Conservation (phyloP, 2,797 vertebrate species). For the Tokudaia tokunoshimensis region DNA sequence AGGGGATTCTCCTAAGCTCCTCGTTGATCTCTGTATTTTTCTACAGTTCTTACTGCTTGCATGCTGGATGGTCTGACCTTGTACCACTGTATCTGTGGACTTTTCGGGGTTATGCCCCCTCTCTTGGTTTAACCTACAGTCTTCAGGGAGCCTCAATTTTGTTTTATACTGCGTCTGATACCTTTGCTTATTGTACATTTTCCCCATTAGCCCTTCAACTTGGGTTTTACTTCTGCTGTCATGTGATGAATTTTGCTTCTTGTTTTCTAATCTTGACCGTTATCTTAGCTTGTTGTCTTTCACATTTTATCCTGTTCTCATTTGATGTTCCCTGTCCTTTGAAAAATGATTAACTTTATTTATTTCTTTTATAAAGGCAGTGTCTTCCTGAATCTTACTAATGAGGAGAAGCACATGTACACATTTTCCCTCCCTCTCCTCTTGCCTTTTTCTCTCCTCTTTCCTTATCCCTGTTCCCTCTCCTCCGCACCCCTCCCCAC, state of each 20-base stretch:
- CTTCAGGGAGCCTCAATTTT: background rate
- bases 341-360: conserved; percentile 19
- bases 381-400: conserved; percentile 15
- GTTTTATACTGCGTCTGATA: background rate
- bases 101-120: background rate
- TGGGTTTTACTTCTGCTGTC: background rate
- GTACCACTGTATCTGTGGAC: background rate
- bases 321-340: conserved; percentile 58
- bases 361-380: conserved; percentile 44
- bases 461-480: background rate
- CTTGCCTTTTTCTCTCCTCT: background rate
- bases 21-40: background rate
- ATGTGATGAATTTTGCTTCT: conserved; percentile 1
- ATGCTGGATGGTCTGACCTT: background rate
- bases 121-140: background rate
- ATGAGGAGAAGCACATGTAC: background rate
- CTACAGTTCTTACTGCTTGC: background rate
- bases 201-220: background rate
- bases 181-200: background rate
- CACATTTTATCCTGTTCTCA: conserved; percentile 49
- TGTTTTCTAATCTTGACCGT: conserved; percentile 15
- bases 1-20: too few relatives aligned
- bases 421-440: background rate
- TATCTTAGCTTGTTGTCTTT: conserved; percentile 28
- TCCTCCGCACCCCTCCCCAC: background rate